Conservation (phyloP, 2,797 vertebrate genomes). For the Hirundo rustica region DNA sequence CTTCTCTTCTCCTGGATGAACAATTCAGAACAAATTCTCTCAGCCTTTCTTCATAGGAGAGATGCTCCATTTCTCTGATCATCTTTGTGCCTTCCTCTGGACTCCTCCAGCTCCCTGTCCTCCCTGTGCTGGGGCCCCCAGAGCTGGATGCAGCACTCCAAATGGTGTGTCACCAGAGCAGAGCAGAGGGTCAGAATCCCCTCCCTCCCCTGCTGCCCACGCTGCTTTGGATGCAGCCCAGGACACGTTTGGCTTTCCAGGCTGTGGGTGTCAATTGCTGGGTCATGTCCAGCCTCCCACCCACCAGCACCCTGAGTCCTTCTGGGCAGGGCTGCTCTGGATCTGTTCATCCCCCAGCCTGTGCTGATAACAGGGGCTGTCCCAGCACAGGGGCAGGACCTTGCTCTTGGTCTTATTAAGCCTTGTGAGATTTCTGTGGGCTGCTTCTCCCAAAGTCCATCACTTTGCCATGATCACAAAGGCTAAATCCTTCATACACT, state of each 20-base stretch:
- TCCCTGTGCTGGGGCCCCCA: neutral
- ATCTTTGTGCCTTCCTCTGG: neutral
- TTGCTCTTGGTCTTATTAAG: neutral
- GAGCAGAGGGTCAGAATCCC: neutral
- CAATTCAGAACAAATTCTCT: neutral
- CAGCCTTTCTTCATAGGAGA: neutral
- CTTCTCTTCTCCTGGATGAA: neutral
- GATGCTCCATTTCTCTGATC: neutral
- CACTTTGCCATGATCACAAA: neutral
- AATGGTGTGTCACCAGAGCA: neutral
- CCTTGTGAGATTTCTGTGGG: neutral
- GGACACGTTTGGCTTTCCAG: rapidly evolving
- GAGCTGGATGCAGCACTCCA: neutral
- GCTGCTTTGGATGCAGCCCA: neutral
- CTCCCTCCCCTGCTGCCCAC: rapidly evolving
- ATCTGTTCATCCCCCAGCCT: neutral
- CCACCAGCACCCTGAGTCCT: neutral
- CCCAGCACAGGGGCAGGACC: neutral
- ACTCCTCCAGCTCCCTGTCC: neutral
- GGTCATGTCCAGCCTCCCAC: neutral
- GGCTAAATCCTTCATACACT: neutral
- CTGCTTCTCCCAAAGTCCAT: neutral
- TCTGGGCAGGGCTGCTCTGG: rapidly evolving
- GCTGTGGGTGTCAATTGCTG: rapidly evolving
- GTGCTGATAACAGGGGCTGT: neutral